Base-by-base conservation (phyloP, 2,888 invertebrate species). In the Perdita meconis region DNA sequence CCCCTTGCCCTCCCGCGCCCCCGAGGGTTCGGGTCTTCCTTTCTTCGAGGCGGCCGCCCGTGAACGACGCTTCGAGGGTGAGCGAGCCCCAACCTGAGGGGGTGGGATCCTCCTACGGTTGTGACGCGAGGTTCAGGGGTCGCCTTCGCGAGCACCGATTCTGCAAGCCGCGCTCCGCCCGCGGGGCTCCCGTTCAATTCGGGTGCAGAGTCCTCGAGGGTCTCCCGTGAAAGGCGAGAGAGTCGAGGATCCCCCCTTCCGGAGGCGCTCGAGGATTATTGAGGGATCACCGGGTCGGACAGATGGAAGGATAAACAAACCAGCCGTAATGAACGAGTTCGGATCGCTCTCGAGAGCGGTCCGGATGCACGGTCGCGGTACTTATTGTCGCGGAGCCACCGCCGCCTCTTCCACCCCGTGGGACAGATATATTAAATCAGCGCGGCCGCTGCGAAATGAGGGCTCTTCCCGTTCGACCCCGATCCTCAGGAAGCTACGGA, bases 291-390 rank as follows among this genome's bases (percentile, higher is more conserved):
- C 82, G 81, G 83, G 73, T 86, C 80, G 82, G 86, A 80, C 86
- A 83, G 88, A 88, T 88, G 84, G 84, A 82, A 85, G 83, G 87
- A 88, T 87, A 88, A 89, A 89, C 84, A 87, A 89, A 88, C 85
- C 81, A 70, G 76, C 68, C 80, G 86, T 88, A 85, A 88, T 87
- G 88, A 87, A 88, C 80, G 79, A 82, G 83, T 65, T 57, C 13
- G 55, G 59, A 78, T 80, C 76, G 77, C 10, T 47, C 42, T 76
- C 73, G 75, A 78, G 71, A 78, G 72, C 68, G 72, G 71, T 83
- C n/a, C 73, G 60, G 38, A 64, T 76, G 81, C 80, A 75, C 70
- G 72, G 55, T 24, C 69, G 73, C 59, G 67, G 53, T 69, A 73
- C 80, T 80, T 84, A 80, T 84, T 84, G 84, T 84, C 84, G 57